Conservation (phyloP, 1,140 invertebrate species). For the Rhynchophorus ferrugineus region DNA sequence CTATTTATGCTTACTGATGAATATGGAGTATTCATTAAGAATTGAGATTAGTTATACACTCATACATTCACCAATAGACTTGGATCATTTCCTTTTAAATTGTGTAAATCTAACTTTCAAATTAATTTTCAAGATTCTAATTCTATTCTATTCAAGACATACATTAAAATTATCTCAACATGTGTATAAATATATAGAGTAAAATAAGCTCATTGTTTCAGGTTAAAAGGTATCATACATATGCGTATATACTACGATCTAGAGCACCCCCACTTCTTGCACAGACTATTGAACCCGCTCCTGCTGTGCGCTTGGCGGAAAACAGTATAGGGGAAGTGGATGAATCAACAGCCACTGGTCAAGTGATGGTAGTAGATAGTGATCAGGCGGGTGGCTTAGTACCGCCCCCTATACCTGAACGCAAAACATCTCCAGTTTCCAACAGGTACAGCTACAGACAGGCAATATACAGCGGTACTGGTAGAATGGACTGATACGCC, state of each 20-base stretch:
- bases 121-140: too few species aligned
- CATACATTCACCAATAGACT: too few species aligned
- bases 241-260: conserved; percentile 71
- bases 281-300: conserved; percentile 38
- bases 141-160: too few species aligned
- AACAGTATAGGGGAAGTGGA: conserved; percentile 72
- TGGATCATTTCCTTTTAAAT: too few species aligned
- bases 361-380: conserved; percentile 38
- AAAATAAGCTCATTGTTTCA: too few species aligned
- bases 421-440: conserved; percentile 44
- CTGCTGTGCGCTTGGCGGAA: conserved; percentile 57
- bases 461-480: conserved; percentile 59
- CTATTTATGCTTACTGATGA: too few species aligned
- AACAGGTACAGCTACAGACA: conserved; percentile 81
- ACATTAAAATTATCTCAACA: too few species aligned
- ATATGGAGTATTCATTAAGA: too few species aligned
- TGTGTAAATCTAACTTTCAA: too few species aligned
- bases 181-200: too few species aligned
- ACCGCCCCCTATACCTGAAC: conserved; percentile 45
- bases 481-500: conserved; percentile 32
- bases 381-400: conserved; percentile 32
- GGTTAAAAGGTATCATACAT: conserved; percentile 83
- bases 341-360: conserved; percentile 37
- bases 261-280: conserved; percentile 53
- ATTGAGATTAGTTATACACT: too few species aligned